Percentiles rank a stretch among this genome's conserved stretches.
phyloP scores from a whole-genome alignment of 2,797 vertebrate species.

The Amniataba percoides region DNA sequence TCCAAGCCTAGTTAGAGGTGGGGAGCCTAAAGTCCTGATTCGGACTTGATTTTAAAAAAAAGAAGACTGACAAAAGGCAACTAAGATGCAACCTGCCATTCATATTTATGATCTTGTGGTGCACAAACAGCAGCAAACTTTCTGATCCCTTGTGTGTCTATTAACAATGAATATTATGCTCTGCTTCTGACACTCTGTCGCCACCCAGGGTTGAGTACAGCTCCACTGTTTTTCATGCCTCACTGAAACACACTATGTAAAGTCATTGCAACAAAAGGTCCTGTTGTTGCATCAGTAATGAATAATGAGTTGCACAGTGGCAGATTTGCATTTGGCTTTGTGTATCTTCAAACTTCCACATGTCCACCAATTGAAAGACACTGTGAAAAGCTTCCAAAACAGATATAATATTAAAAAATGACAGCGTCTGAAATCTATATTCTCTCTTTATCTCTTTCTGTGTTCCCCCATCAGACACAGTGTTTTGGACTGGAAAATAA shows the following conservation, averaged over 20 bases:
- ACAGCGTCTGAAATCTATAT: background rate
- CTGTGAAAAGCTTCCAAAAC: background rate
- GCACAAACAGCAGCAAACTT: background rate
- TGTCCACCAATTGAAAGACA: background rate
- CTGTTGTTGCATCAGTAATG: constrained; percentile 54
- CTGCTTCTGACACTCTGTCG: background rate
- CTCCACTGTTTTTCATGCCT: constrained; percentile 16
- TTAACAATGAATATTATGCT: constrained; percentile 9
- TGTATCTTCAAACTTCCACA: constrained; percentile 8
- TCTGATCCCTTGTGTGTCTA: background rate
- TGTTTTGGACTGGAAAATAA: background rate
- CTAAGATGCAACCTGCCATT: background rate
- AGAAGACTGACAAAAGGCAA: background rate
- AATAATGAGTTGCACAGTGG: constrained; percentile 16
- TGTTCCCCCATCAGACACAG: background rate
- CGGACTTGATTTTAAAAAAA: constrained; percentile 10
- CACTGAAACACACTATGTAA: background rate
- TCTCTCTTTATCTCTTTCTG: constrained; percentile 12
- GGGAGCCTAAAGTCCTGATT: background rate
- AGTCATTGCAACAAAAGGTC: constrained; percentile 27
- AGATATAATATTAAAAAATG: background rate
- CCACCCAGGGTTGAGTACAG: background rate
- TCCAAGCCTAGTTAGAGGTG: background rate
- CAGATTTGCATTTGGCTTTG: constrained; percentile 16
- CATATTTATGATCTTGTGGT: constrained; percentile 11